A percentile compares a stretch with the other conserved stretches of the same genome.
phyloP scores from a whole-genome alignment of 2,888 invertebrate species.

The Crioceris asparagi region DNA sequence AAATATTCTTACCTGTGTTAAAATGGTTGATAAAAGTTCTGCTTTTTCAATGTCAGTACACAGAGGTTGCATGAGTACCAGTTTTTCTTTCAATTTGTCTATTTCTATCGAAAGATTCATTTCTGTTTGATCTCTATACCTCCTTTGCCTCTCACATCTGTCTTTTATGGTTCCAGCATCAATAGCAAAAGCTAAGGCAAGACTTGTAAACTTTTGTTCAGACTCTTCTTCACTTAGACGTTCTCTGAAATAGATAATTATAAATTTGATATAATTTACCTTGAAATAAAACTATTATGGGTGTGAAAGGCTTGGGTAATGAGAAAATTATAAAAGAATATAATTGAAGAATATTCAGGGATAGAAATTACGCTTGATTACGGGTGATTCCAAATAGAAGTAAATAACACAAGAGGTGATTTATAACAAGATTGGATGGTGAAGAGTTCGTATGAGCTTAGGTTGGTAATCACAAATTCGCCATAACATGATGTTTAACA shows the following conservation, averaged over 20 bases:
- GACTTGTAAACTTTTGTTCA: conserved; percentile 45
- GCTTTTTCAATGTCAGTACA: conserved; percentile 43
- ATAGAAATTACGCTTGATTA: no score
- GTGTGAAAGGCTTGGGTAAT: not conserved
- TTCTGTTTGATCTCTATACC: conserved; percentile 48
- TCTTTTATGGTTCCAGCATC: conserved; percentile 46
- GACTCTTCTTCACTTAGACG: conserved; percentile 34
- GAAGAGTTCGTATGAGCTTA: no score
- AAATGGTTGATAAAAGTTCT: conserved; percentile 41
- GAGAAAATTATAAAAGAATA: no score
- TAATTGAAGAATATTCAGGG: no score
- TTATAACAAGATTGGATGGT: no score
- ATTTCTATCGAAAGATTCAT: conserved; percentile 45
- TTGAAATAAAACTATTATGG: not conserved
- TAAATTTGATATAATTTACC: not conserved
- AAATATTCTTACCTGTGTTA: conserved; percentile 38
- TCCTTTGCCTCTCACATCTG: conserved; percentile 44
- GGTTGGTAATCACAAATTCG: no score
- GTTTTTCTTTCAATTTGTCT: conserved; percentile 36
- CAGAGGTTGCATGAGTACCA: conserved; percentile 38
- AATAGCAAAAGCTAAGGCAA: conserved; percentile 48
- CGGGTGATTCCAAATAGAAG: no score
- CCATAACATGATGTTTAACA: no score
- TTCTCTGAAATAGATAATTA: conserved; percentile 27
- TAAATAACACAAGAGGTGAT: no score